Base-by-base conservation (phyloP, 2,797 vertebrate genomes). In the Neosilurus mollespiculum region DNA sequence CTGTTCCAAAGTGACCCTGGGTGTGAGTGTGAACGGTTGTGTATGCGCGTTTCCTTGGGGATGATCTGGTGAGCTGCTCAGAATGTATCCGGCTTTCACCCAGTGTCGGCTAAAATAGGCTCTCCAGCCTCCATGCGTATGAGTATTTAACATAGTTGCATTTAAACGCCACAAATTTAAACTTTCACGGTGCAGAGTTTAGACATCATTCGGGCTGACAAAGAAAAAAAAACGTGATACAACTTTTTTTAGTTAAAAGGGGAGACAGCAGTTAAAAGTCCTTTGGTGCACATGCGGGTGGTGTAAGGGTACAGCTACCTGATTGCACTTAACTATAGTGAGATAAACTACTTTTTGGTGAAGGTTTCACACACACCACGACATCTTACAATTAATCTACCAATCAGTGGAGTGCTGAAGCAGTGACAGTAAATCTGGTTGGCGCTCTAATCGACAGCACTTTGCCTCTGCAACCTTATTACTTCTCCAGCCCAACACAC, bases 361-460 rank as follows among this genome's bases (percentile, higher is more conserved):
- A 69, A 49, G 43, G 53, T 26, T 81, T 64, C 72, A 65, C 49
- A 53, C 85, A 82, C 83, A 79, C 70, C 53, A 71, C 81, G 81
- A 87, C 83, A 30, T 37, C 43, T 64, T 59, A 51, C 69, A 81
- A 90, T 90, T 88, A 88, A 89, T 90, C 88, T 78, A 86, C 84
- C 88, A 84, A 89, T 89, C 86, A 82, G 67, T 73, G 62, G 26
- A 77, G 81, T 83, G 84, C 83, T 85, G 83, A 83, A 81, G 75
- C 77, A 87, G 83, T 79, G 69, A 84, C 82, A 78, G 85, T 87
- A 88, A 87, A 88, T 85, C 85, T 87, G 54, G 20, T 73, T 81
- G 79, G 81, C 64, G 14, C 69, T 15, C 34, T 84, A 80, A 90
- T 90, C 88, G 43, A 90, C 89, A 88, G 56, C 87, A 86, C 89